Base-by-base conservation (phyloP, 2,797 vertebrate species). In the Rallus crepitans region DNA sequence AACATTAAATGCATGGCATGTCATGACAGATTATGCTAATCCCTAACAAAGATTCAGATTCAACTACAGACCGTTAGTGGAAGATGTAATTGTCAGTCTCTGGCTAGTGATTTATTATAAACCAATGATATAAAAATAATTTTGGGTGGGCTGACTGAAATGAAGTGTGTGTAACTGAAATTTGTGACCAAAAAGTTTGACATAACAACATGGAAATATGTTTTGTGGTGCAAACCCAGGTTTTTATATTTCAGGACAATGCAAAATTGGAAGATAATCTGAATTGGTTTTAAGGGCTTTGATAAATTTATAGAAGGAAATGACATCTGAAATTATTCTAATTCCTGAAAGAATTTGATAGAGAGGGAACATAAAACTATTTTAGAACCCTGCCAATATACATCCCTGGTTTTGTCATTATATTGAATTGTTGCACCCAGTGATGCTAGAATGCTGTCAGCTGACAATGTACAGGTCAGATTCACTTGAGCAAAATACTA, bases 21-120 rank as follows among this genome's bases (percentile, higher is more conserved):
- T 55, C 28, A 53, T 73, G 64, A 53, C 12, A 52, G 63, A 48
- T 73, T 77, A 60, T 53, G 19, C 50, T 81, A 79, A 77, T 57
- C 16, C 27, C 45, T 59, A 27, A 56, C 60, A 93, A 25, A 90
- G 69, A 61, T 94, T 91, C 69, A 69, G 42, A 65, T 64, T 91
- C 60, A 92, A 53, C 79, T 61, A 20, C 56, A 93, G 53, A 68
- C 80, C 76, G 42, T 94, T 95, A 97, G 60, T 79, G 55, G 45
- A 88, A 68, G 56, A n/a, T 59, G 56, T 33, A 96, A 80, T 84
- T 93, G 76, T 85, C 66, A 89, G 89, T 35, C 15, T 33, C 48
- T 60, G 77, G 33, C 69, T 68, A 86, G 77, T 92, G 71, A 71
- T 82, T 70, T 71, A 86, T 68, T 70, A n/a, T 63, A 87, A 63